Conservation (phyloP, 92 coral and sea anemone species). For the Porites evermanni region DNA sequence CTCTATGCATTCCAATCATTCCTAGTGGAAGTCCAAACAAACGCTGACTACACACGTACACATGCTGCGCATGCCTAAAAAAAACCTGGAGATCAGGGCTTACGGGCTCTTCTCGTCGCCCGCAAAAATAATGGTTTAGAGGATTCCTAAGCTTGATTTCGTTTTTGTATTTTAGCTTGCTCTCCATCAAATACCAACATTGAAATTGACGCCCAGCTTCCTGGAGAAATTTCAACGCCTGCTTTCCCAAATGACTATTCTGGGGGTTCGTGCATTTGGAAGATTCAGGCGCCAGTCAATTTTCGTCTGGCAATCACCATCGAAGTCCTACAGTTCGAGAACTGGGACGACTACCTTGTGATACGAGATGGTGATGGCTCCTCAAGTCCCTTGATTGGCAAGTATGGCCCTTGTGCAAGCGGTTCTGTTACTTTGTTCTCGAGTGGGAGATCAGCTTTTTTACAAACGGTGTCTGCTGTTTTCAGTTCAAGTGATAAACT, state of each 20-base stretch:
- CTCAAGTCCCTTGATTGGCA: slow-evolving; percentile 46
- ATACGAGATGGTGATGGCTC: slow-evolving; percentile 49
- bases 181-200: slow-evolving; percentile 43
- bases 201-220: slow-evolving; percentile 33
- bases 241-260: slow-evolving; percentile 52
- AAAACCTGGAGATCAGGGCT: no score
- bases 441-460: slow-evolving; percentile 33
- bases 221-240: slow-evolving; percentile 37
- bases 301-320: slow-evolving; percentile 55
- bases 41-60: no score
- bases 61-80: no score
- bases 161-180: slow-evolving; percentile 33
- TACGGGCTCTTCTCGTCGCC: no score
- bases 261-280: slow-evolving; percentile 52
- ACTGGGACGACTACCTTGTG: slow-evolving; percentile 38
- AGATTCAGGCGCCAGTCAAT: slow-evolving; percentile 30
- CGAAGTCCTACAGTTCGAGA: slow-evolving; percentile 22
- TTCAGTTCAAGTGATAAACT: slow-evolving; percentile 35
- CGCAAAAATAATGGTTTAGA: no score
- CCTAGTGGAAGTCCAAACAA: no score
- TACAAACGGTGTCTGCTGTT: slow-evolving; percentile 39
- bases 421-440: slow-evolving; percentile 58
- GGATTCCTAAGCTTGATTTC: no score
- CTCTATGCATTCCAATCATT: no score
- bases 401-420: slow-evolving; percentile 68